Evolutionary conservation across 2,888 invertebrate species (phyloP).

Genomic region (Deroplatys truncata): DNA sequence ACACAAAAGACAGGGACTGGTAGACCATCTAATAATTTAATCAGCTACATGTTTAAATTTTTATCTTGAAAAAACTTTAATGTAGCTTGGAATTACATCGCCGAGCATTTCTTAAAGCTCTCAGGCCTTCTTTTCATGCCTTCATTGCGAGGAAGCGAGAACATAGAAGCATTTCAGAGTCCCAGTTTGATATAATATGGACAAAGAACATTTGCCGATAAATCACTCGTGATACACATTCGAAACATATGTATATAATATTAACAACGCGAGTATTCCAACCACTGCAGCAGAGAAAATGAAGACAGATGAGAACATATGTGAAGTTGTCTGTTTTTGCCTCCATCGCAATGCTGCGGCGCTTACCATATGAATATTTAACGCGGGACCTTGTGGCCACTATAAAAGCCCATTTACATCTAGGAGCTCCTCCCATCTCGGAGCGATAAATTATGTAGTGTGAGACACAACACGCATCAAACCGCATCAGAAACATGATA

Average conservation of each 20-base stretch:
- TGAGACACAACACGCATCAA: neutral
- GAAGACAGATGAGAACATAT: neutral
- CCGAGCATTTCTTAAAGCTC: no score
- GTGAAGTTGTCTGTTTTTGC: neutral
- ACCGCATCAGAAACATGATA: neutral
- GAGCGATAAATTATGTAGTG: neutral
- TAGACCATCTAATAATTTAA: no score
- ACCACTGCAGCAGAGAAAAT: neutral
- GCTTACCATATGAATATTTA: neutral
- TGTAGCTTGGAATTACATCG: no score
- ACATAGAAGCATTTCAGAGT: no score
- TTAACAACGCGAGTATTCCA: neutral
- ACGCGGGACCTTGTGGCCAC: neutral
- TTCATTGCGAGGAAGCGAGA: no score
- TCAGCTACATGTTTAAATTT: no score
- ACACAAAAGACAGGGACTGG: no score
- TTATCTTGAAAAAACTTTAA: no score
- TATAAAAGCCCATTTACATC: neutral
- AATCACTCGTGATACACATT: neutral
- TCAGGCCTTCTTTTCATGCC: no score
- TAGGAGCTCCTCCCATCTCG: neutral
- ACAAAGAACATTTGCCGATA: neutral
- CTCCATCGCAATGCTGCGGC: neutral
- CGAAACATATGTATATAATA: neutral
- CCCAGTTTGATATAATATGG: neutral